Base-by-base conservation (phyloP, 2,113 vertebrate species). In the Entelurus aequoreus region DNA sequence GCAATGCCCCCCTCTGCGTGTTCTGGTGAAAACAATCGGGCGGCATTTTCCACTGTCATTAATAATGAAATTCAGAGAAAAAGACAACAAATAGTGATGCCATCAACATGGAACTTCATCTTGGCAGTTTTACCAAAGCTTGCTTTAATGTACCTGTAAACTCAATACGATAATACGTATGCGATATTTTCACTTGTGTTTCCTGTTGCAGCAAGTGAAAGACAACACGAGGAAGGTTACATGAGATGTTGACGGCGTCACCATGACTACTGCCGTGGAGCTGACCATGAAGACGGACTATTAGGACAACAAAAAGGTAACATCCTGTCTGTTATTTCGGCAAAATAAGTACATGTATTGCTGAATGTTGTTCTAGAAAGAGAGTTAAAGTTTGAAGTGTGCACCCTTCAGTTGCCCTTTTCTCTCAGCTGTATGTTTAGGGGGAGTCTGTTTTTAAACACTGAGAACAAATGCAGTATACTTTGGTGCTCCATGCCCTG, bases 61-160 rank as follows among this genome's bases (percentile, higher is more conserved):
- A 92, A 92, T 91, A 90, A 93, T 92, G 83, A 82, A 90, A 70
- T 12, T 5, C 62, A 50, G 67, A 60, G 58, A 66, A 78, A 82
- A 1, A 86, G 65, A 83, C 90, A 67, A 86, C 76, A 86, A 84
- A 71, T 69, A 64, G 69, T 77, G 83, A 78, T 79, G 69, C 74
- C 91, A 91, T 85, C 81, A 67, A 80, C 58, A 74, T 87, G 74
- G 72, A 77, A 80, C 69, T 68, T 77, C 69, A 78, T 81, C 69
- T 13, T 56, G 55, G 44, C 54, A 67, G 59, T 62, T 68, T 50
- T 54, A 52, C 51, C 52, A 58, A 36, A 14, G n/a, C 40, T 36
- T 47, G 19, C 15, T 46, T 42, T 42, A 42, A 42, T 46, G 42
- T 46, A 46, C 11, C 2, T 46, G 14, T 54, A 6, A 37, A 2